Conservation (phyloP, 2,797 vertebrate genomes). For the Benthosema pterotum region DNA sequence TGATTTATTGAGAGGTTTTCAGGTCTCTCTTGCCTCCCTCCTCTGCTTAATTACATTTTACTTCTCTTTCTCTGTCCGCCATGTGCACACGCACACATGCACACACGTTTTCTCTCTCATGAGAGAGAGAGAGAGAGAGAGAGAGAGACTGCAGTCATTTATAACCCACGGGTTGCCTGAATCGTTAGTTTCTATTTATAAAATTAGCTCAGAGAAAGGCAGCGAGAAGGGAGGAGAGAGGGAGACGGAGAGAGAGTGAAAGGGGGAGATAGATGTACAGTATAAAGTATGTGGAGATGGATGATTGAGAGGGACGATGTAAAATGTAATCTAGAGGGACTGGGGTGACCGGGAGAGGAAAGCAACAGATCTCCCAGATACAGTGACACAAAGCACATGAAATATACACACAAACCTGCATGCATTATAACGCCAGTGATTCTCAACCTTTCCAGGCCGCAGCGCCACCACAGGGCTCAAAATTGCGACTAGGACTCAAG, state of each 20-base stretch:
- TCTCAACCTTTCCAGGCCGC: no score
- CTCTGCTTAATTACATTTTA: slow-evolving; percentile 65
- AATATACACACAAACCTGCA: no score
- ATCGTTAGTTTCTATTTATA: slow-evolving; percentile 53
- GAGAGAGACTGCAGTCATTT: slow-evolving; percentile 42
- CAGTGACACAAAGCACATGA: slow-evolving; percentile 21
- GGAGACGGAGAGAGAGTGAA: not conserved
- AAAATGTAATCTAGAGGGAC: slow-evolving; percentile 58
- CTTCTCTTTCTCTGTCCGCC: slow-evolving; percentile 2
- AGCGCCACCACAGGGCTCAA: no score
- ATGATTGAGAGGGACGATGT: slow-evolving; percentile 31
- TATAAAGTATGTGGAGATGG: not conserved
- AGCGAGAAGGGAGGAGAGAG: not conserved
- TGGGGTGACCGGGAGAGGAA: slow-evolving; percentile 44
- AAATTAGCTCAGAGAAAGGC: slow-evolving; percentile 40
- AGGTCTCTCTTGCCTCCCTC: slow-evolving; percentile 25
- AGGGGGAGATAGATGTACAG: not conserved
- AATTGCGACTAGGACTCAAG: no score
- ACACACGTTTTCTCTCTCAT: not conserved
- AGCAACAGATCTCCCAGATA: slow-evolving; percentile 51
- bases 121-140: slow-evolving; percentile 14
- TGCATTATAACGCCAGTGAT: no score
- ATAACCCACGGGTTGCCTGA: slow-evolving; percentile 40
- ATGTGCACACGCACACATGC: no score
- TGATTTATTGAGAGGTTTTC: slow-evolving; percentile 73